phyloP scores from a whole-genome alignment of 2,113 vertebrate species.

The Nothocercus julius region DNA sequence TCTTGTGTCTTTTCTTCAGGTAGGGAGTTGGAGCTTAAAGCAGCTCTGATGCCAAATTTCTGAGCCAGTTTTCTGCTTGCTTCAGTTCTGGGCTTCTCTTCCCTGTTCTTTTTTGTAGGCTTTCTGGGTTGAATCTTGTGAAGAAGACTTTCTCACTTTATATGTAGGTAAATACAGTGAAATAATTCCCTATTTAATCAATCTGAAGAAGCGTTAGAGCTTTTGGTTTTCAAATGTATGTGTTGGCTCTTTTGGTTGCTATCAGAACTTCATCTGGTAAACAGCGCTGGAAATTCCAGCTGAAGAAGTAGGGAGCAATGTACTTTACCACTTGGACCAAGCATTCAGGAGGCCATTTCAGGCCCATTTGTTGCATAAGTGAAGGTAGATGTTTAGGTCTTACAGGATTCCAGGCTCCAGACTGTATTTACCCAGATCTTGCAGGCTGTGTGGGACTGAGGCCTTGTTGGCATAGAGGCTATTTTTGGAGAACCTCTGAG shows the following conservation, averaged over 20 bases:
- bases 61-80: neutral
- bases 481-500: neutral
- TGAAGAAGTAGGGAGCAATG: neutral
- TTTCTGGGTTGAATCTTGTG: neutral
- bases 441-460: neutral
- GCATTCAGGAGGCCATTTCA: neutral
- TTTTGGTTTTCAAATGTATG: neutral
- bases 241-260: neutral
- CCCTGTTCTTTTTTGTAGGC: neutral
- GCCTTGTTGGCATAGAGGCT: accelerated
- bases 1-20: neutral
- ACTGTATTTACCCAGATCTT: neutral
- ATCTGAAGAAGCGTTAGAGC: neutral
- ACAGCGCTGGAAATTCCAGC: neutral
- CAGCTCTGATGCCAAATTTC: neutral
- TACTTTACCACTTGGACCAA: neutral
- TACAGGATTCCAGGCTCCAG: neutral
- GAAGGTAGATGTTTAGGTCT: neutral
- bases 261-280: neutral
- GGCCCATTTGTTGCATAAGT: neutral
- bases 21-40: neutral
- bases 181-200: neutral
- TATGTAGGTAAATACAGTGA: neutral
- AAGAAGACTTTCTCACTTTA: neutral
- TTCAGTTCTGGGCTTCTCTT: neutral